Evolutionary conservation across 1,140 invertebrate species (phyloP).

Genomic region (Drosophila sp.): DNA sequence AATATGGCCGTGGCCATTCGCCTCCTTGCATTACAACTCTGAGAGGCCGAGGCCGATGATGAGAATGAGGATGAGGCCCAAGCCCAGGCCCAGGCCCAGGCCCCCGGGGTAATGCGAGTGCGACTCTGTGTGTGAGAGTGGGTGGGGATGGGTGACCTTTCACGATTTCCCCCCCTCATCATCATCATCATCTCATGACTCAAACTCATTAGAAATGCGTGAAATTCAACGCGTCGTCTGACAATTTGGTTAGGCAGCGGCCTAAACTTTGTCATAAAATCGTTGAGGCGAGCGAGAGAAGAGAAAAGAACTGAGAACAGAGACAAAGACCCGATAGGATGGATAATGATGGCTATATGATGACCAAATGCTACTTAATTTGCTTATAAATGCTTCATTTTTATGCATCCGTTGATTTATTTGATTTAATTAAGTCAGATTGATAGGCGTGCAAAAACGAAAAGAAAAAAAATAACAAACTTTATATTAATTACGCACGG

Average conservation of each 20-base stretch:
- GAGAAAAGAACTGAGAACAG: not conserved
- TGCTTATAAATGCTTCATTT: constrained; percentile 43
- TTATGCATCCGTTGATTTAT: constrained; percentile 55
- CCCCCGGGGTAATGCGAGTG: constrained; percentile 13
- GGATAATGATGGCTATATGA: constrained; percentile 1
- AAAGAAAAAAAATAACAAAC: constrained; percentile 19
- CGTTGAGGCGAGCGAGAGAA: not conserved
- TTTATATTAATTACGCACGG: constrained; percentile 50
- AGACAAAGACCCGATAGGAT: not conserved
- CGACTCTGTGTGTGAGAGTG: not conserved
- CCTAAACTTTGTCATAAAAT: constrained; percentile 22
- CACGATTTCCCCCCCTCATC: not conserved
- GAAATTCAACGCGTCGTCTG: constrained; percentile 46
- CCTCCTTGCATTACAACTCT: constrained; percentile 60
- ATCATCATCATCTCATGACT: not conserved
- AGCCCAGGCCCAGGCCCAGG: not conserved
- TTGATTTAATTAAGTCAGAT: constrained; percentile 47
- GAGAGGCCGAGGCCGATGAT: too few relatives aligned
- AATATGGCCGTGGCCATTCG: constrained; percentile 50
- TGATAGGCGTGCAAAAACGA: constrained; percentile 28
- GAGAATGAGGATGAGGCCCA: too few relatives aligned
- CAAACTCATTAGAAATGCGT: constrained; percentile 67
- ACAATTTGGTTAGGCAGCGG: constrained; percentile 24
- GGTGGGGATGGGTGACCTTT: not conserved
- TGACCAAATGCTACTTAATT: constrained; percentile 39